Evolutionary conservation across 2,113 vertebrate species (phyloP), one percentile per base, ranked within the genome.

Genomic region (Machaerirhynchus nigripectus): DNA sequence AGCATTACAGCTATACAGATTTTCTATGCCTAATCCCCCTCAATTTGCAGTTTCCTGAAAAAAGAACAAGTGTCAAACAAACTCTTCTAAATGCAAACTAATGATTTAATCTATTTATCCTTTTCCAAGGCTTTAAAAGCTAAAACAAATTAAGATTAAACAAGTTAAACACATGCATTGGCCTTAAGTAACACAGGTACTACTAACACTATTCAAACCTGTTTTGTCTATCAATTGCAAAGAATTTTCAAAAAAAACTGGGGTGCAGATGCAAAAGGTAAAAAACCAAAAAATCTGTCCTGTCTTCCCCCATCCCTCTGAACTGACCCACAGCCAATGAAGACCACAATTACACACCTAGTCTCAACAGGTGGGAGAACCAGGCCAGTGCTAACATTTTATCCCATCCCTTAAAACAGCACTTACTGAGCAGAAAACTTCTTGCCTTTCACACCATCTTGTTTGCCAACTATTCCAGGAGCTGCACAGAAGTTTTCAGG

Each of bases 81-180:
- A 91, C 40, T 91, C 56, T 92, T 84, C 88, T 95, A 93, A 88
- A 89, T 42, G 68, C 73, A 94, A 92, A 94, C 56, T 89, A 89
- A 79, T 60, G 14, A 90, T 87, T 96, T 90, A 49, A 89, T 64
- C 61, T 71, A 89, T 16, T 87, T 81, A 35, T 47, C 56, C 37
- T 84, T 86, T 88, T 60, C 80, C 57, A 78, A 87, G 73, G 84
- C n/a, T 84, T 92, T 68, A 90, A 86, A 94, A 84, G 26, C 49
- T 49, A 94, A 74, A 92, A 55, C 68, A 95, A 94, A 92, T 90
- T 47, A 87, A 70, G 76, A 90, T 94, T 96, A 93, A 92, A 90
- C 56, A 90, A 94, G 90, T 95, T 96, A 95, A 93, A 92, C 73
- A 71, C 90, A 96, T 89, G 92, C 93, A 93, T 12, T 71, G 59